Conservation (phyloP, 2,113 vertebrate genomes). For the Pseudonaja textilis region DNA sequence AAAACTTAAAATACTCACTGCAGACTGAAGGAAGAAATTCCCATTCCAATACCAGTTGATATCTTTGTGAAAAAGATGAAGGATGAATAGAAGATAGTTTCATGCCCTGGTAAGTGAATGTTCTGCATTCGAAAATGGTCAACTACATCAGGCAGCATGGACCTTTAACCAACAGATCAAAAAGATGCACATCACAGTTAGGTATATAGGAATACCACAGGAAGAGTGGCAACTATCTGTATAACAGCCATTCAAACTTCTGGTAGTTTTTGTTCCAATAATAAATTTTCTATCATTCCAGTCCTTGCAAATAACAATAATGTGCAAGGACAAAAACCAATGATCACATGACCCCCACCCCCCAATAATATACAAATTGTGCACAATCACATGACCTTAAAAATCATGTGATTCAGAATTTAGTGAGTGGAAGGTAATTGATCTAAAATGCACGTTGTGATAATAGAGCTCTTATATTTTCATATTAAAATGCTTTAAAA, state of each 20-base stretch:
- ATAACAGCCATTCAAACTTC: background rate
- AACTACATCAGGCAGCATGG: slow-evolving; percentile 94
- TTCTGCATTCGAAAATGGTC: slow-evolving; percentile 88
- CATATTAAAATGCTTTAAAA: background rate
- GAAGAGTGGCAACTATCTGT: background rate
- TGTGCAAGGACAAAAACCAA: background rate
- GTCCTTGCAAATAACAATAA: background rate
- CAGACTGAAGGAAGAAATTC: slow-evolving; percentile 90
- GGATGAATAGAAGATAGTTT: slow-evolving; percentile 97
- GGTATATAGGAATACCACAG: too few species aligned
- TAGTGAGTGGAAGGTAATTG: background rate
- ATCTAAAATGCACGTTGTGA: background rate
- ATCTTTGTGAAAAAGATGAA: slow-evolving; percentile 96
- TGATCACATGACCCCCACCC: background rate
- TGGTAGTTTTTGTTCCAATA: background rate
- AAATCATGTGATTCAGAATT: background rate
- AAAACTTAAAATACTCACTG: slow-evolving; percentile 78
- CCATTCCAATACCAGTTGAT: slow-evolving; percentile 84
- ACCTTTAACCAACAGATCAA: slow-evolving; percentile 72
- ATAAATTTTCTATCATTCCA: background rate
- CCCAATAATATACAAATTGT: background rate
- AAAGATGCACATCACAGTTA: too few species aligned
- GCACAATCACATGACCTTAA: background rate
- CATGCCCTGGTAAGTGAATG: slow-evolving; percentile 79
- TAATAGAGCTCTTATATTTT: background rate